Conservation (phyloP, 2,888 invertebrate species). For the Operophtera brumata region DNA sequence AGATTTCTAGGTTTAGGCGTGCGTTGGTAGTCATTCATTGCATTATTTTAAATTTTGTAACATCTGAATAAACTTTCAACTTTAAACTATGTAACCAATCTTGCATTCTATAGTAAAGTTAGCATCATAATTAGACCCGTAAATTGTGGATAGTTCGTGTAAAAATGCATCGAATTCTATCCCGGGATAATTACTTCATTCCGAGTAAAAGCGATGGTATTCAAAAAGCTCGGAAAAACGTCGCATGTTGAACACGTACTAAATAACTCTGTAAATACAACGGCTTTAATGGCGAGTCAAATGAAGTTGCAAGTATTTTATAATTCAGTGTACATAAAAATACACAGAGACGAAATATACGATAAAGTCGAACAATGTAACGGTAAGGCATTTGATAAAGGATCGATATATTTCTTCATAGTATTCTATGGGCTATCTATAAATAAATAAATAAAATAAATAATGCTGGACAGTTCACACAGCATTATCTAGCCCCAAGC, state of each 20-base stretch:
- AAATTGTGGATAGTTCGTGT: conserved; percentile 47
- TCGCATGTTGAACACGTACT: conserved; percentile 46
- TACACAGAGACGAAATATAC: neutral
- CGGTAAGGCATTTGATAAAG: no score
- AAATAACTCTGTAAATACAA: conserved; percentile 45
- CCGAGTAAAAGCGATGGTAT: conserved; percentile 45
- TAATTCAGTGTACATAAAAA: neutral
- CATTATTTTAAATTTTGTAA: no score
- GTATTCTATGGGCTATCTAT: no score
- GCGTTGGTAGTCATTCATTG: no score
- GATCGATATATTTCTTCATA: no score
- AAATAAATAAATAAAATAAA: no score
- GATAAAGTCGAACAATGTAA: neutral
- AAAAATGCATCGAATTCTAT: conserved; percentile 43
- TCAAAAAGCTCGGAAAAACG: conserved; percentile 43
- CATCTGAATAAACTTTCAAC: no score
- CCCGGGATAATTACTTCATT: conserved; percentile 55
- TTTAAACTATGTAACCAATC: no score
- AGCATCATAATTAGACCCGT: neutral
- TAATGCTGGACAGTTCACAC: no score
- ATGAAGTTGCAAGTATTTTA: conserved; percentile 45
- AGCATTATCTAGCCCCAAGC: no score
- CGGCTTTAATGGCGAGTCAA: conserved; percentile 45
- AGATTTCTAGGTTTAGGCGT: no score
- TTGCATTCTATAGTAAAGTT: no score